Evolutionary conservation across 2,888 invertebrate genomes (phyloP), one percentile per base, ranked within the genome.

Genomic region (Achlya flavicornis): DNA sequence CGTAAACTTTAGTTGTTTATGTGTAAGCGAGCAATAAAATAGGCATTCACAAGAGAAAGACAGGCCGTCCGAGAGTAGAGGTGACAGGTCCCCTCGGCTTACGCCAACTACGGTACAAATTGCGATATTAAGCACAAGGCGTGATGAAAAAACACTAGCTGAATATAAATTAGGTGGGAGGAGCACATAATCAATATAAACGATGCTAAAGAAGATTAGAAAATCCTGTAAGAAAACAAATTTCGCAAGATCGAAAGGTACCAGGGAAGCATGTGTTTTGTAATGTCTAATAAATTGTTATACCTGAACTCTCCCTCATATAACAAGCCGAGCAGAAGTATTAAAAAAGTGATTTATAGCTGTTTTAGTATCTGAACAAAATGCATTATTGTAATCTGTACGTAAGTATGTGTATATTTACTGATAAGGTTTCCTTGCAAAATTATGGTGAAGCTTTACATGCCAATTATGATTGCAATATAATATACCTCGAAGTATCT

Each of bases 141-240:
- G 93, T 93, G 94, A 94, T 94, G 94, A 94, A 94, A 94, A 93
- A 94, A 94, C 94, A 92, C 94, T 90, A 90, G 89, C 92, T 91
- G 94, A 94, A 94, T 94, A 93, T 94, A 94, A 94, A 94, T 94
- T 92, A 93, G 93, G 92, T 85, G 81, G 86, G 88, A 89, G 88
- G 84, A 87, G 85, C 91, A 89, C 90, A 94, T 94, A 94, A 94
- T 94, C 94, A 93, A 94, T 94, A 94, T 93, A 94, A 94, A 94
- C 92, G 94, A 94, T 93, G 90, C 90, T 90, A 89, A 90, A 87
- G 91, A 90, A 93, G 93, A 94, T 94, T 94, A 94, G 92, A 93
- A 92, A 92, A 92, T 92, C 93, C 92, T 85, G 89, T 87, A 86
- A 89, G 87, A 91, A 90, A 92, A 92, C 90, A 90, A 92, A 92